These are phyloP conservation scores for Nyctibius grandis DNA, from an alignment of 2,797 vertebrate genomes.

Conservation along the genomic window DNA sequence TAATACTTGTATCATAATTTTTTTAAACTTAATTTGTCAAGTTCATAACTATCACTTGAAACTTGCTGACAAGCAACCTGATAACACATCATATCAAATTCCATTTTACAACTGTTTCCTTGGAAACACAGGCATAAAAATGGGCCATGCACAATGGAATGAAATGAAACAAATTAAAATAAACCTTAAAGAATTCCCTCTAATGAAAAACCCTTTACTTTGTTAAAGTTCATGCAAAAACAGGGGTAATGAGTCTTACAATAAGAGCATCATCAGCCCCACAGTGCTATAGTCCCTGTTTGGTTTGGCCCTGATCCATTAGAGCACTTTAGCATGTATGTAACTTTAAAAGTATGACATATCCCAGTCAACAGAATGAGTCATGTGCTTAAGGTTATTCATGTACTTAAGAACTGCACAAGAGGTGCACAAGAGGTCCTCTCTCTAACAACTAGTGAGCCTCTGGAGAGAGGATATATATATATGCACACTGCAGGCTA, in stretches of 20 bases:
- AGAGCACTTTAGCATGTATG: neutral
- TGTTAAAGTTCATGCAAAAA: neutral
- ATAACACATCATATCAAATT: constrained; percentile 63
- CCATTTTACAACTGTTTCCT: constrained; percentile 67
- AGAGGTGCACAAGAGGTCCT: no score
- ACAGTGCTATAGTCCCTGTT: neutral
- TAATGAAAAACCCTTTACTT: neutral
- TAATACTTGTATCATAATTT: neutral
- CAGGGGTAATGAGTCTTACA: neutral
- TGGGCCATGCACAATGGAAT: constrained; percentile 49
- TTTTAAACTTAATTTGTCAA: constrained; percentile 55
- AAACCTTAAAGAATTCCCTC: constrained; percentile 43
- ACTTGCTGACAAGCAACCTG: constrained; percentile 65
- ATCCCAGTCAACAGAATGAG: neutral
- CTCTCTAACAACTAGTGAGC: no score
- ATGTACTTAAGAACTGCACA: neutral
- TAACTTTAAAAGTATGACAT: constrained; percentile 31
- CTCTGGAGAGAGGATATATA: neutral
- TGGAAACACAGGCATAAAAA: constrained; percentile 63
- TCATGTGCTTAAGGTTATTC: constrained; percentile 6
- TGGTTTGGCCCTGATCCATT: constrained; percentile 1
- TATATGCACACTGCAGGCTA: neutral
- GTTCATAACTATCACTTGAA: constrained; percentile 55
- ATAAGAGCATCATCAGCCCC: neutral
- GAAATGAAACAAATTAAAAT: constrained; percentile 50